phyloP scores from a whole-genome alignment of 2,113 vertebrate genomes.

The Raja brachyura region DNA sequence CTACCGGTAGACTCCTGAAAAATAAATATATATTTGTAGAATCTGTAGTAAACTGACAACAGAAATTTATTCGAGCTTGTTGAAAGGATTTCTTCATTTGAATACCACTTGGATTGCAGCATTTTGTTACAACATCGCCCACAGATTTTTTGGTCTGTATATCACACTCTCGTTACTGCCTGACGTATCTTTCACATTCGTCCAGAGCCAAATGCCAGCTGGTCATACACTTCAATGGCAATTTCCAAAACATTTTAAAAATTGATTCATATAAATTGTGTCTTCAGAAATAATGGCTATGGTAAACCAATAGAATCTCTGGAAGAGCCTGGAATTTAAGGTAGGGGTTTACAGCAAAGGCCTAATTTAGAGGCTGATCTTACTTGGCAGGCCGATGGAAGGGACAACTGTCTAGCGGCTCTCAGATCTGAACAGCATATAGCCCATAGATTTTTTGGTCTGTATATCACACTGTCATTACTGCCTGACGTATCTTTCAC shows the following conservation, averaged over 20 bases:
- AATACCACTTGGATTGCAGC: neutral
- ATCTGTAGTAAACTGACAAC: neutral
- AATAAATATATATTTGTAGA: neutral
- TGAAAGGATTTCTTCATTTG: neutral
- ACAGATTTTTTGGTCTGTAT: neutral
- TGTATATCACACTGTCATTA: too few species aligned
- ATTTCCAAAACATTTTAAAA: neutral
- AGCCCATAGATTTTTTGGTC: too few species aligned
- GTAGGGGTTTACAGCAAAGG: too few species aligned
- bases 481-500: too few species aligned
- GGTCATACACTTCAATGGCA: neutral
- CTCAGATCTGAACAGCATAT: too few species aligned
- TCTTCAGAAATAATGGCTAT: neutral
- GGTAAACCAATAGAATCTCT: too few species aligned
- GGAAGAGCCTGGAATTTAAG: too few species aligned
- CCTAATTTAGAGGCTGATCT: too few species aligned
- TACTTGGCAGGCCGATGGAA: too few species aligned
- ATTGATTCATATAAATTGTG: neutral
- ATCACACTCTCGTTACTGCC: neutral
- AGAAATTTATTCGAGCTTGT: neutral
- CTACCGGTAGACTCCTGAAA: slow-evolving; percentile 87
- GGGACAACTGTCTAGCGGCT: too few species aligned
- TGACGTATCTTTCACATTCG: neutral
- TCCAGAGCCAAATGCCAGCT: neutral
- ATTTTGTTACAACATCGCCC: neutral